A percentile compares a stretch with the other conserved stretches of the same genome.
Conservation (phyloP, 2,113 vertebrate species). For the Clarias macrocephalus region DNA sequence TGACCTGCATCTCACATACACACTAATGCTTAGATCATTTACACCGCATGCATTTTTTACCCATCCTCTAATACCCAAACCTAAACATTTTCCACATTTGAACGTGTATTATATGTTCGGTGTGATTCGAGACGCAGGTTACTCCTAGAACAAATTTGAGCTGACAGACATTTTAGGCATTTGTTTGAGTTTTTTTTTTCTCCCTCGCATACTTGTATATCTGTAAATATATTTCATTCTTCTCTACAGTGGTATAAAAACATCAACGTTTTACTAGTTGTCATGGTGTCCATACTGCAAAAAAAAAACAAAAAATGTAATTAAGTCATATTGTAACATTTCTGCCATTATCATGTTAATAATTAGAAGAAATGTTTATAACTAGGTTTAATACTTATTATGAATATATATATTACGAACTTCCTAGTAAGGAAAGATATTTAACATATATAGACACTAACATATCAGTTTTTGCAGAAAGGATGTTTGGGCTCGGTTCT, state of each 20-base stretch:
- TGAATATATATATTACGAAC: not conserved
- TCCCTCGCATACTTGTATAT: not conserved
- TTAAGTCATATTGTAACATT: not conserved
- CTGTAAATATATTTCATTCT: not conserved
- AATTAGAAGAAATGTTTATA: not conserved
- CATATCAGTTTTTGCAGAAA: not conserved
- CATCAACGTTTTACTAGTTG: not conserved
- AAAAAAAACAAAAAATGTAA: not conserved
- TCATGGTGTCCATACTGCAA: not conserved
- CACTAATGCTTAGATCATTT: not conserved
- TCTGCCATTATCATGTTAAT: not conserved
- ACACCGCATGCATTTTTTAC: not conserved
- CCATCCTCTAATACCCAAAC: not conserved
- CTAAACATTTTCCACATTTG: not conserved
- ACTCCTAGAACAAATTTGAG: not conserved
- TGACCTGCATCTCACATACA: not conserved
- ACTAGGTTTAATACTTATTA: not conserved
- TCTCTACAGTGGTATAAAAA: not conserved
- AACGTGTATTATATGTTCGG: not conserved
- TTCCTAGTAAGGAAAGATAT: not conserved
- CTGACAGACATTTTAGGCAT: not conserved
- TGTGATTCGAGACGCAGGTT: not conserved
- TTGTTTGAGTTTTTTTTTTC: not conserved
- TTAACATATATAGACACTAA: too few relatives aligned
- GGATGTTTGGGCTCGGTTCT: not conserved